These are phyloP conservation scores for Porites australiensis DNA, from an alignment of 64 coral and sea anemone genomes.

Conservation along the genomic window DNA sequence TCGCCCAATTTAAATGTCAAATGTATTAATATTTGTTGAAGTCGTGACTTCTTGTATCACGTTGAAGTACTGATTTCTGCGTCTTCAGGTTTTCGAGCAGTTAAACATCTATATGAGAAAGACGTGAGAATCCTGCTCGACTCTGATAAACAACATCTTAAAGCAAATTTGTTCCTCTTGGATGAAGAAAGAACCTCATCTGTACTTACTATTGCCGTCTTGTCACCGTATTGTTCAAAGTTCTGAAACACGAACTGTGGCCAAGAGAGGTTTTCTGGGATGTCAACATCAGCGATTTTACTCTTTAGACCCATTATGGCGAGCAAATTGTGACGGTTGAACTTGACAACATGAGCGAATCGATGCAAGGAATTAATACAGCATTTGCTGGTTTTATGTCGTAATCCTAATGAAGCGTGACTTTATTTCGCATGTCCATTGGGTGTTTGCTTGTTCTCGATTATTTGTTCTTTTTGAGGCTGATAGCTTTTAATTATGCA, in stretches of 20 bases:
- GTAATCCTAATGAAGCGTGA: conserved; percentile 17
- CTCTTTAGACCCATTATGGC: conserved; percentile 16
- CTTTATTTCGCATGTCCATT: neutral
- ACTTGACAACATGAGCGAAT: too few species aligned
- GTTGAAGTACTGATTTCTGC: too few species aligned
- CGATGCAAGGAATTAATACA: neutral
- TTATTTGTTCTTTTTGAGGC: neutral
- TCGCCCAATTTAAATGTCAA: too few species aligned
- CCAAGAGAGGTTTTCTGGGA: conserved; percentile 66
- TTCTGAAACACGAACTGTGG: conserved; percentile 60
- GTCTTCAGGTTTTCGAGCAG: too few species aligned
- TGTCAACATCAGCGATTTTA: conserved; percentile 47
- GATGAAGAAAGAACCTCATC: neutral
- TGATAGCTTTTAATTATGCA: neutral
- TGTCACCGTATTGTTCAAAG: conserved; percentile 56
- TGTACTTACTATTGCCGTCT: conserved; percentile 57
- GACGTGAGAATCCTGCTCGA: too few species aligned
- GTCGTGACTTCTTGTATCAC: too few species aligned
- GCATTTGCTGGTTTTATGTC: neutral
- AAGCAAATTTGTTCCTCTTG: neutral
- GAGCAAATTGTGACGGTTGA: neutral
- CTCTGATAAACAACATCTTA: neutral
- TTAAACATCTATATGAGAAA: too few species aligned
- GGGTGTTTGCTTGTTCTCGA: neutral
- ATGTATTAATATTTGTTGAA: too few species aligned